Percentiles rank a stretch among this genome's conserved stretches.
Evolutionary conservation across 2,797 vertebrate genomes (phyloP).

Genomic region (Leucoraja ocellata): DNA sequence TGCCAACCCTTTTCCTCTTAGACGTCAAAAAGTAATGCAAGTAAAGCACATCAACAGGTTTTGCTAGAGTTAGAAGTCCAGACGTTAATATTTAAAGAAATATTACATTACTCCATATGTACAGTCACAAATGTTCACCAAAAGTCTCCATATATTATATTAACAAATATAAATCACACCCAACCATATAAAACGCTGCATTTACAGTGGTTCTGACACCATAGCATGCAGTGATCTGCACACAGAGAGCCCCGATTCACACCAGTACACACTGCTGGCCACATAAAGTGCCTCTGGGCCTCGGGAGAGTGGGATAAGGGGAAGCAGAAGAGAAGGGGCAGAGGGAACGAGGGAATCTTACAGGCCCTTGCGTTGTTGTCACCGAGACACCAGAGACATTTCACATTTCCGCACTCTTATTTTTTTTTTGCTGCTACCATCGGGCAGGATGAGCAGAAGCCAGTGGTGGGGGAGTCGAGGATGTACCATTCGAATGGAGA

Average conservation of each 20-base stretch:
- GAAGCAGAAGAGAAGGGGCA: constrained; percentile 40
- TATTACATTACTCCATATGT: constrained; percentile 65
- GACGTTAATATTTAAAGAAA: constrained; percentile 49
- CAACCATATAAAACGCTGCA: constrained; percentile 62
- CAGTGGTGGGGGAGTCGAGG: too few species aligned
- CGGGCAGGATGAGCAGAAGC: too few species aligned
- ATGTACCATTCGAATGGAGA: too few species aligned
- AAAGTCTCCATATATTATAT: constrained; percentile 66
- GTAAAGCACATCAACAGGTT: constrained; percentile 49
- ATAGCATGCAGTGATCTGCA: constrained; percentile 48
- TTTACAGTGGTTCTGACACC: constrained; percentile 45
- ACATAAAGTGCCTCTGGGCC: constrained; percentile 39
- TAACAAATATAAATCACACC: constrained; percentile 70
- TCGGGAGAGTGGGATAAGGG: neutral
- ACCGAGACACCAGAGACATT: neutral
- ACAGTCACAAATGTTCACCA: constrained; percentile 67
- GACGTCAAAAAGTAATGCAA: neutral
- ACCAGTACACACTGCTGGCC: constrained; percentile 48
- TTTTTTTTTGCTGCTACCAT: too few species aligned
- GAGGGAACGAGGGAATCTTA: neutral
- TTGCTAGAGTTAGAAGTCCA: constrained; percentile 43
- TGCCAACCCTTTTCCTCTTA: neutral
- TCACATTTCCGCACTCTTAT: neutral
- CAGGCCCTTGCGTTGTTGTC: too few species aligned
- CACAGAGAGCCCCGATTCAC: constrained; percentile 40